Conservation (phyloP, 2,797 vertebrate genomes). For the Acrocephalus scirpaceus region DNA sequence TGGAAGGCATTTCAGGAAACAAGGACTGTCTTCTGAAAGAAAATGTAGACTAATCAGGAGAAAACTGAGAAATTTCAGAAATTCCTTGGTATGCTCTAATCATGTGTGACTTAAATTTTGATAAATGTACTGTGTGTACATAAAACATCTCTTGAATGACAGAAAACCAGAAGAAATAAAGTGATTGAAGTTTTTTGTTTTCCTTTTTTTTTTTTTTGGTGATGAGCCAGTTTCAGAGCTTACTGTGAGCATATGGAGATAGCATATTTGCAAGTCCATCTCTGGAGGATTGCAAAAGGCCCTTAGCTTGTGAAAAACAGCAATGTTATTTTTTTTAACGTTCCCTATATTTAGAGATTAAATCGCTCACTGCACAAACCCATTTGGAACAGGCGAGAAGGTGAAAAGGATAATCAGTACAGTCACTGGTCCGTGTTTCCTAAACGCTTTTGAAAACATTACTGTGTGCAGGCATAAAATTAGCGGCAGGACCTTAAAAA, state of each 20-base stretch:
- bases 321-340: conserved; percentile 94
- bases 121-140: conserved; percentile 62
- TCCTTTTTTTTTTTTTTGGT: conserved; percentile 71
- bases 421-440: conserved; percentile 99
- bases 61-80: conserved; percentile 41
- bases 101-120: conserved; percentile 42
- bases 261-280: conserved; percentile 88
- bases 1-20: conserved; percentile 14
- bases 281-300: conserved; percentile 87
- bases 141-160: conserved; percentile 73
- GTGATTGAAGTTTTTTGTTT: conserved; percentile 69
- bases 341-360: conserved; percentile 99
- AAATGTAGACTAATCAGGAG: neutral
- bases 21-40: neutral
- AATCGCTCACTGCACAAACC: conserved; percentile 99
- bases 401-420: conserved; percentile 99
- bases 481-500: conserved; percentile 99
- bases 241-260: conserved; percentile 85
- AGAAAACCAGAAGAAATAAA: conserved; percentile 71
- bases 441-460: conserved; percentile 99
- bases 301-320: conserved; percentile 98
- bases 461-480: conserved; percentile 99
- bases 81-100: neutral
- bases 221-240: conserved; percentile 80
- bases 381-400: conserved; percentile 98